Percentiles rank a stretch among this genome's conserved stretches.
Conservation (phyloP, 2,113 vertebrate species). For the Equus przewalskii region DNA sequence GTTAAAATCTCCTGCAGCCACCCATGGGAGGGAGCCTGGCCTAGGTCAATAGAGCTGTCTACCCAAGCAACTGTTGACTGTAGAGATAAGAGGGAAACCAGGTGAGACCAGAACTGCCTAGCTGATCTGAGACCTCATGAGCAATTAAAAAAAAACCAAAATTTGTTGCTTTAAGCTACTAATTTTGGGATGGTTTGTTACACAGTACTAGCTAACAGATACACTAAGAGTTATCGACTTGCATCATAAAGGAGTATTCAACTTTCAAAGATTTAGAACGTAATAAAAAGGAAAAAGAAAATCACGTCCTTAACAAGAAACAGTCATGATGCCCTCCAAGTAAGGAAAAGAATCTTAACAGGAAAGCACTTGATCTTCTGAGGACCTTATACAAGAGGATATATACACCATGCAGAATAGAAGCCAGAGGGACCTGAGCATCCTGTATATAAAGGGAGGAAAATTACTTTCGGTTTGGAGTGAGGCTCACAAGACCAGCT, state of each 20-base stretch:
- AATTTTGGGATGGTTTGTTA: neutral
- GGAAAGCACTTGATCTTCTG: neutral
- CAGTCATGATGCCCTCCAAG: neutral
- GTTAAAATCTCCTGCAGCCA: neutral
- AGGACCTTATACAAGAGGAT: neutral
- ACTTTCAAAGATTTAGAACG: conserved; percentile 38
- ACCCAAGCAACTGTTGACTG: neutral
- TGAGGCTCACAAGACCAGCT: neutral
- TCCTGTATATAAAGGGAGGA: neutral
- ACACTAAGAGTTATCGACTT: neutral
- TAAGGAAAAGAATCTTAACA: neutral
- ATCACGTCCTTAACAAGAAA: neutral
- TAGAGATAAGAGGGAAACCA: neutral
- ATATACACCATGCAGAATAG: neutral
- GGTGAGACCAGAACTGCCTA: neutral
- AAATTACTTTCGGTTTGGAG: neutral
- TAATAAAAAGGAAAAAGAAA: neutral
- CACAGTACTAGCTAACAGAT: neutral
- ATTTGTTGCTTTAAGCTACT: neutral
- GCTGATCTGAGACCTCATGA: neutral
- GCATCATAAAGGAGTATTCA: neutral
- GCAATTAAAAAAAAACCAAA: neutral
- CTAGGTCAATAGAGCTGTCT: neutral
- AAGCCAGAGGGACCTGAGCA: neutral
- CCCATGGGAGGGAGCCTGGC: neutral